These are phyloP conservation scores for Allygus modestus DNA, from an alignment of 2,888 invertebrate genomes.

Conservation along the genomic window DNA sequence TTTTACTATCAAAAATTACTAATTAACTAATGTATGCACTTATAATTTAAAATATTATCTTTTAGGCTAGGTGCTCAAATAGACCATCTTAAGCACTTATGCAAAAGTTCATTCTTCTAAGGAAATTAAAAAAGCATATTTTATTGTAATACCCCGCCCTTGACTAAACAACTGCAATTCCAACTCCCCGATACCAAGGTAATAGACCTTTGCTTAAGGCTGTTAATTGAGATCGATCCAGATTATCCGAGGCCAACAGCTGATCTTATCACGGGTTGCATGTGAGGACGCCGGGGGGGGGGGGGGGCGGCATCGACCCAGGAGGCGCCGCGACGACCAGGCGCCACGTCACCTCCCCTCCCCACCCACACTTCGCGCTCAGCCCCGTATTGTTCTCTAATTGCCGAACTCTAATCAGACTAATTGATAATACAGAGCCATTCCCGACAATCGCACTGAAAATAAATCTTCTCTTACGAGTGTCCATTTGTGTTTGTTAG, in stretches of 20 bases:
- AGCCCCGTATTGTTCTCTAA: slow-evolving; percentile 48
- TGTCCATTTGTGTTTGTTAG: slow-evolving; percentile 35
- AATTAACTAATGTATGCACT: too few relatives aligned
- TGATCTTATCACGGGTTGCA: slow-evolving; percentile 35
- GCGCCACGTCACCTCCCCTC: slow-evolving; percentile 22
- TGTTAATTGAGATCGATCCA: slow-evolving; percentile 41
- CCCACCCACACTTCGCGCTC: neutral
- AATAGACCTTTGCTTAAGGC: slow-evolving; percentile 5
- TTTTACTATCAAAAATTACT: too few relatives aligned
- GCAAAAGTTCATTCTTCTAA: too few relatives aligned
- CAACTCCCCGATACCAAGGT: neutral
- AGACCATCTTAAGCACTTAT: too few relatives aligned
- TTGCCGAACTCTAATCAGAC: slow-evolving; percentile 51
- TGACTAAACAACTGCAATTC: neutral
- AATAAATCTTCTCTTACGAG: slow-evolving; percentile 36
- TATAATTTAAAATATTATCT: too few relatives aligned
- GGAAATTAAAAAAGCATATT: too few relatives aligned
- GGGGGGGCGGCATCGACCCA: slow-evolving; percentile 32
- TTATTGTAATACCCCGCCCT: too few relatives aligned
- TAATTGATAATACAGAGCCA: slow-evolving; percentile 50
- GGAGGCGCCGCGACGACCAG: slow-evolving; percentile 35
- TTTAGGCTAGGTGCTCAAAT: too few relatives aligned
- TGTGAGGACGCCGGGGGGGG: neutral
- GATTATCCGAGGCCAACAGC: slow-evolving; percentile 37
- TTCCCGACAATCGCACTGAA: slow-evolving; percentile 18